Percentiles rank a stretch among this genome's conserved stretches.
Conservation (phyloP, 2,797 vertebrate species). For the Crax fasciolata region DNA sequence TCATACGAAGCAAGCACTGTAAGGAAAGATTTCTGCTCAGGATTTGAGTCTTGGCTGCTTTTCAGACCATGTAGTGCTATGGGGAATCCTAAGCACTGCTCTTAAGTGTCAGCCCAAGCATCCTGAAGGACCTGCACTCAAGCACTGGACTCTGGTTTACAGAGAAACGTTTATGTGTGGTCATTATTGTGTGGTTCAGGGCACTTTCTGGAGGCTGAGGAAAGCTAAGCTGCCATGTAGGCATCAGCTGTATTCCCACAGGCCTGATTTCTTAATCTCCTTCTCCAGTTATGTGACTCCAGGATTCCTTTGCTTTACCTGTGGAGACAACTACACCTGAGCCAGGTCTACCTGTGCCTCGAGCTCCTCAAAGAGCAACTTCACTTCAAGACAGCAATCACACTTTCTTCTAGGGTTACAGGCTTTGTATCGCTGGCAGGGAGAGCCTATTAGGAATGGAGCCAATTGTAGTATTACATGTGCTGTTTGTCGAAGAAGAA, state of each 20-base stretch:
- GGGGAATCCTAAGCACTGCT: background rate
- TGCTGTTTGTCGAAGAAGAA: conserved; percentile 34
- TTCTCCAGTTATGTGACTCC: conserved; percentile 11
- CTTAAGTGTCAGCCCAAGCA: background rate
- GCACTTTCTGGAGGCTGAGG: conserved; percentile 18
- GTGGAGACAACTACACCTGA: conserved; percentile 29
- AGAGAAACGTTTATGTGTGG: background rate
- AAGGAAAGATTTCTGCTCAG: background rate
- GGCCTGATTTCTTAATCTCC: background rate
- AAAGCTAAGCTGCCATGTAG: background rate
- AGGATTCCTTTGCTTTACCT: conserved; percentile 7
- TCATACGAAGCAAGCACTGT: background rate
- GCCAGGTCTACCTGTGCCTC: background rate
- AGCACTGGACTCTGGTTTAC: background rate
- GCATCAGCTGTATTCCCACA: background rate
- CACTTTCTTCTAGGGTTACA: conserved; percentile 53
- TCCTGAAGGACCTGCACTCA: background rate
- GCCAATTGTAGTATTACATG: conserved; percentile 58
- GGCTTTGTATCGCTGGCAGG: conserved; percentile 44
- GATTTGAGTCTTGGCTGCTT: conserved; percentile 9
- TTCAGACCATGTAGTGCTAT: background rate
- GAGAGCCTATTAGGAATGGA: conserved; percentile 35
- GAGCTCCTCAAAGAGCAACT: conserved; percentile 9
- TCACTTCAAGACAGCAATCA: conserved; percentile 34
- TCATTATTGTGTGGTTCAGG: background rate